A percentile compares a stretch with the other conserved stretches of the same genome.
Evolutionary conservation across 2,113 vertebrate species (phyloP).

Genomic region (Crotalus viridis): DNA sequence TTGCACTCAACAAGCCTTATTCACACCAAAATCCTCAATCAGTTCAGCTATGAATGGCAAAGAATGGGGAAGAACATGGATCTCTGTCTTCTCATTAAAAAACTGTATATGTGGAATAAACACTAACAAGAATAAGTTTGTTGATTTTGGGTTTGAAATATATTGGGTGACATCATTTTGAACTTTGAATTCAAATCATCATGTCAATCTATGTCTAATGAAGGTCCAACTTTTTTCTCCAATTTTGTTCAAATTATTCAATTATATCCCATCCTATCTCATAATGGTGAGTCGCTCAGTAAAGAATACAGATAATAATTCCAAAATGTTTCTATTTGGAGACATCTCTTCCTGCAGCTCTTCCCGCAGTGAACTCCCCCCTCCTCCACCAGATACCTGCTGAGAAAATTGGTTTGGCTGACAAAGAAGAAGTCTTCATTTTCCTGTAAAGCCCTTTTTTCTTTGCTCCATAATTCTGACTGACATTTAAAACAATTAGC

Average conservation of each 20-base stretch:
- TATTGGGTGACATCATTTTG: background rate
- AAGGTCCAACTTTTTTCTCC: background rate
- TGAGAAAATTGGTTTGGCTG: background rate
- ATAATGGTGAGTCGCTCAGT: too few relatives aligned
- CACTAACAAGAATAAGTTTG: background rate
- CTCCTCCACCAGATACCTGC: background rate
- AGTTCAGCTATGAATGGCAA: background rate
- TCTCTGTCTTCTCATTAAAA: background rate
- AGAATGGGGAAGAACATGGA: background rate
- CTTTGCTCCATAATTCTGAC: background rate
- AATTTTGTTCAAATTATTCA: background rate
- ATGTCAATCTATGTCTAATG: background rate
- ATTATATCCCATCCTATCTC: background rate
- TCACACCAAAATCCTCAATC: too few relatives aligned
- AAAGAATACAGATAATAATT: background rate
- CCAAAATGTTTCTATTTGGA: background rate
- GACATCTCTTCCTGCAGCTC: background rate
- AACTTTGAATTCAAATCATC: background rate
- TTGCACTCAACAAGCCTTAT: background rate
- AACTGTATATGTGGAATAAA: background rate
- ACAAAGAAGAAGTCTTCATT: background rate
- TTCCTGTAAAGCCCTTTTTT: background rate
- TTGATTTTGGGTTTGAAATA: background rate
- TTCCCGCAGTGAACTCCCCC: background rate
- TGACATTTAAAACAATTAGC: conserved; percentile 1